These are phyloP conservation scores for Leptoclinus maculatus DNA, from an alignment of 2,797 vertebrate genomes.

Conservation along the genomic window DNA sequence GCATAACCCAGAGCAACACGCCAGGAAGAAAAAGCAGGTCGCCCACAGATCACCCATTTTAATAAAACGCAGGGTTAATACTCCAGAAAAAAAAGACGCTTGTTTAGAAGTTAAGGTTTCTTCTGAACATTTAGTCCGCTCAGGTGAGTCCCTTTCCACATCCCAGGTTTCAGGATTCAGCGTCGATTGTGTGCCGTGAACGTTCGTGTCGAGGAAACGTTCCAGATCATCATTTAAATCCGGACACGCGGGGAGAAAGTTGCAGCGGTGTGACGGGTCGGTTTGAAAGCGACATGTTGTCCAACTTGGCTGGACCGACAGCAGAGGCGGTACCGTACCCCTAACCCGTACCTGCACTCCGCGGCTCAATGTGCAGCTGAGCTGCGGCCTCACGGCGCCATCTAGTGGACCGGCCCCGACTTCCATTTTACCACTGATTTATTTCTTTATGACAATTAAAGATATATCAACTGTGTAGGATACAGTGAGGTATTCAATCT, in stretches of 20 bases:
- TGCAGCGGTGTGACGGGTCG: slow-evolving; percentile 29
- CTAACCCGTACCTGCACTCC: slow-evolving; percentile 58
- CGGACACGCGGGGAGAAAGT: slow-evolving; percentile 40
- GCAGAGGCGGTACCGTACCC: slow-evolving; percentile 72
- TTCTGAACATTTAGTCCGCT: slow-evolving; percentile 14
- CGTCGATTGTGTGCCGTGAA: slow-evolving; percentile 5
- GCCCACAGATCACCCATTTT: slow-evolving; percentile 63
- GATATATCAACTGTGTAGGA: too few species aligned
- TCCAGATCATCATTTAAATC: neutral
- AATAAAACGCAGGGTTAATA: neutral
- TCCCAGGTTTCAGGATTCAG: slow-evolving; percentile 37
- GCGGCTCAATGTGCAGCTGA: neutral
- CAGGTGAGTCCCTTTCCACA: slow-evolving; percentile 67
- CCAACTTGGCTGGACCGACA: slow-evolving; percentile 57
- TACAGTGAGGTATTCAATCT: neutral
- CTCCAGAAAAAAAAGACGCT: neutral
- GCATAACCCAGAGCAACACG: slow-evolving; percentile 47
- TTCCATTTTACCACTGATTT: fast-evolving
- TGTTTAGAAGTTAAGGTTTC: slow-evolving; percentile 6
- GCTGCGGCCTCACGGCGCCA: slow-evolving; percentile 27
- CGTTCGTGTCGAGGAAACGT: neutral
- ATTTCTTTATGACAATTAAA: fast-evolving
- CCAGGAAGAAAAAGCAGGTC: slow-evolving; percentile 57
- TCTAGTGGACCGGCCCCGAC: slow-evolving; percentile 40
- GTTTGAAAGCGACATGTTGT: slow-evolving; percentile 51